phyloP scores from a whole-genome alignment of 2,797 vertebrate species.

The Distichodus sexfasciatus region DNA sequence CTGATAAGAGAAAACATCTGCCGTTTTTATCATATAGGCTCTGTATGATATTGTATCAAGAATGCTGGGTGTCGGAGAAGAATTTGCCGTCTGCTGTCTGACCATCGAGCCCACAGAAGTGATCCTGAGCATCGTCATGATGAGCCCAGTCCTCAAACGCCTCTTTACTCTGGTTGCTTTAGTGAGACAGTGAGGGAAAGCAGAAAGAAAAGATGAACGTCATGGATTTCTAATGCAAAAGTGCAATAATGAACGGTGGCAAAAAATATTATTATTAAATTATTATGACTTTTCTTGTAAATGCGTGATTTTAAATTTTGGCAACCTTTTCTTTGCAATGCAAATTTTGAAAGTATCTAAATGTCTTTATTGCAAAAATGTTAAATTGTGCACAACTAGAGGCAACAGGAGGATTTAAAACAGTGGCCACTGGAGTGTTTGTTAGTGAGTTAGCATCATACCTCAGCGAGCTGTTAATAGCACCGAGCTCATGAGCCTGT shows the following conservation, averaged over 20 bases:
- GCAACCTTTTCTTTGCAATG: no score
- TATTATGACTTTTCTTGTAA: no score
- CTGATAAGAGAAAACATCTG: no score
- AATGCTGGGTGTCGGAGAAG: not conserved
- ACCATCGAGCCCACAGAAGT: constrained; percentile 97
- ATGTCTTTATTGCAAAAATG: no score
- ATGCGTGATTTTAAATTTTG: no score
- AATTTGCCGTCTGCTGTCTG: constrained; percentile 53
- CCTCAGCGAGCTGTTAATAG: constrained; percentile 94
- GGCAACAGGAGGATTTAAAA: not conserved
- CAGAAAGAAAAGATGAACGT: not conserved
- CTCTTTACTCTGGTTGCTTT: constrained; percentile 91
- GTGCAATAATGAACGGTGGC: no score
- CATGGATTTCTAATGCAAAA: no score
- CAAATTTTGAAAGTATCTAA: no score
- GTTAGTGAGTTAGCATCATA: constrained; percentile 55
- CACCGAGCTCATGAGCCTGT: constrained; percentile 89
- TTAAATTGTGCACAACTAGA: not conserved
- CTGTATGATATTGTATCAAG: no score
- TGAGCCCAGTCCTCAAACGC: constrained; percentile 96
- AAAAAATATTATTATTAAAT: not conserved
- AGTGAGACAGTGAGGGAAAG: constrained; percentile 33
- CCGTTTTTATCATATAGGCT: no score
- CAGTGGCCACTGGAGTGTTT: not conserved
- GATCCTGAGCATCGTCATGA: constrained; percentile 94